Percentiles rank a stretch among this genome's conserved stretches.
Conservation (phyloP, 1,140 invertebrate genomes). For the Drosophila saltans region DNA sequence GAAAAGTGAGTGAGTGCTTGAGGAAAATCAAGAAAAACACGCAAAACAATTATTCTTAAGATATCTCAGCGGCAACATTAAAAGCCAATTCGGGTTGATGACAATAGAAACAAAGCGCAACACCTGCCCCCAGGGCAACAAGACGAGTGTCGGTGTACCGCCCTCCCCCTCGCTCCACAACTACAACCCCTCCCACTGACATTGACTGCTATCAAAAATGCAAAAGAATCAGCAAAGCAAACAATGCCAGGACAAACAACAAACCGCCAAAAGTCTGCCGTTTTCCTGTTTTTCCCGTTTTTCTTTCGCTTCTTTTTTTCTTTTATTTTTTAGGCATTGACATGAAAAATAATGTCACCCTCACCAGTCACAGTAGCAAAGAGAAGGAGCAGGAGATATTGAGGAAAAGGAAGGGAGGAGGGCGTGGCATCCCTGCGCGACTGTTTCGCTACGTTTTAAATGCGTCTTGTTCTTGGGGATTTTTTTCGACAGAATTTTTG, state of each 20-base stretch:
- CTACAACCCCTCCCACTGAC: not conserved
- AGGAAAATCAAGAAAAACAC: constrained; percentile 76
- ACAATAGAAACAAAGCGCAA: constrained; percentile 82
- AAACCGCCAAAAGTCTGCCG: constrained; percentile 57
- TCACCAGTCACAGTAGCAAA: constrained; percentile 23
- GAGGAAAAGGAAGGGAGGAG: no score
- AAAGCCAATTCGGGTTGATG: constrained; percentile 83
- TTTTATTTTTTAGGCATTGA: constrained; percentile 67
- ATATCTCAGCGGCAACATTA: constrained; percentile 83
- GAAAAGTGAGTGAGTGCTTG: constrained; percentile 7
- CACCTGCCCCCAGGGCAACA: constrained; percentile 63
- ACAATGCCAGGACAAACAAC: constrained; percentile 49
- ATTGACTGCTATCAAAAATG: constrained; percentile 57
- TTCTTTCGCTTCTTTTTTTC: constrained; percentile 43
- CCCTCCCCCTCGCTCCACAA: not conserved
- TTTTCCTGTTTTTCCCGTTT: constrained; percentile 20
- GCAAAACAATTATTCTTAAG: constrained; percentile 83
- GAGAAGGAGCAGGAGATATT: not conserved
- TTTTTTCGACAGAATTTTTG: constrained; percentile 60
- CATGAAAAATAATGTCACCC: constrained; percentile 83
- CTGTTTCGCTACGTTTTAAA: constrained; percentile 46
- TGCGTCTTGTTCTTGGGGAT: constrained; percentile 48
- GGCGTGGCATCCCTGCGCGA: constrained; percentile 29
- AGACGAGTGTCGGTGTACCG: constrained; percentile 30
- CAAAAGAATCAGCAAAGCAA: constrained; percentile 77